Evolutionary conservation across 2,888 invertebrate species (phyloP), one percentile per base, ranked within the genome.

Genomic region (Lamellibrachia columna): DNA sequence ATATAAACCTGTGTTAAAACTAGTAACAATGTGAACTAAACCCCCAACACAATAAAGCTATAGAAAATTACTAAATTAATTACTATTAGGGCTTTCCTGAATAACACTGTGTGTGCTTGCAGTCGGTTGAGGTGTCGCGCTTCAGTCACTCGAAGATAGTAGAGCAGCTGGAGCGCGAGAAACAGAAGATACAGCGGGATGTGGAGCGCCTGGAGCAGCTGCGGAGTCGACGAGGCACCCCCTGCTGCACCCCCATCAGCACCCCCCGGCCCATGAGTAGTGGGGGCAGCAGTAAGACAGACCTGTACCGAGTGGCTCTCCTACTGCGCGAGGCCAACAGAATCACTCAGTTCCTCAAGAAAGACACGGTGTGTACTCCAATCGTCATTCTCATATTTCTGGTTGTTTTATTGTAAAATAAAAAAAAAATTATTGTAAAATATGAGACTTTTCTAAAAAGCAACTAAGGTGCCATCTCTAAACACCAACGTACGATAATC

Each of bases 271-370:
- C 52, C 60, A n/a, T 28, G 91, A 60, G 40, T 28, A 60, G 60
- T 90, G 22, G 55, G n/a, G 90, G 58, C 91, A 11, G 92, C 58
- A 75, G 22, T 22, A 75, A 75, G 75, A 75, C 91, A 94, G 92
- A 94, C 94, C 40, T 93, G 90, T 92, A 93, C 91, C 53, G 95
- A 92, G 94, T 95, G 52, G 95, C 95, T 0, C 93, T 96, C 75
- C 94, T 95, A 90, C 93, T 96, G 11, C 92, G 96, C 55, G 96
- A 96, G 93, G 96, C 96, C 22, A 96, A 96, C 94, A 96, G 96
- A 93, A 96, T 96, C 92, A 95, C 95, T 93, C 95, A 96, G 93
- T 94, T 95, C 91, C 94, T 96, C 28, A 95, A 95, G 93, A 96
- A 95, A 92, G 94, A 95, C 92, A 95, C 95, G 93, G 96, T 96